Base-by-base conservation (phyloP, 2,797 vertebrate species). In the Galaxias olidus region DNA sequence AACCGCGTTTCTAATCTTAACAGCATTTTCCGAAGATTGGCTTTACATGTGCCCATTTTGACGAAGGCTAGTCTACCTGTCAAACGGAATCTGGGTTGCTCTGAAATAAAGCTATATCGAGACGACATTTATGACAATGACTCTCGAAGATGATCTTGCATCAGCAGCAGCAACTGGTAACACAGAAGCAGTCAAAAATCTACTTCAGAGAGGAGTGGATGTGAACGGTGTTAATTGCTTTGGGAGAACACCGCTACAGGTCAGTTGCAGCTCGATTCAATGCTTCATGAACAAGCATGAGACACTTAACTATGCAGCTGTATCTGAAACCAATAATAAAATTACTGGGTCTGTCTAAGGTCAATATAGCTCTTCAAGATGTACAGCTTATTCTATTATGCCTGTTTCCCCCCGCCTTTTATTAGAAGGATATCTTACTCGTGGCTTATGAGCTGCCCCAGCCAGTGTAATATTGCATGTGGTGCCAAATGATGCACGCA, bases 201-300 rank as follows among this genome's bases (percentile, higher is more conserved):
- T 92, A 1, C 84, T 93, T 40, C 62, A 1, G 60, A 61, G 17
- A 19, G 90, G 87, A 40, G 90, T 82, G 0, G 8, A 79, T 20
- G 84, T 87, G 17, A 92, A 93, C 83, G 81, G 79, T 0, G 4
- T 30, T 0, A 93, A 93, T 72, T 0, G 68, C 8, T 90, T 88
- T 5, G 88, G 89, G 56, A 81, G 77, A 5, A 89, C 85, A 58
- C 82, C 92, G 59, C 53, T 93, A 0, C 92, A 93, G 92, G 92
- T 93, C 83, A 76, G 66, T 78, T 8, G 40, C n/a, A 14, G 30
- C 30, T 30, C 30, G 2, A 30, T 30, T 30, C 30, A 3, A 30
- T 2, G 30, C 30, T 30, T 2, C 30, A 30, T 30, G 30, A 30
- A 30, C 30, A 6, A 30, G 30, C 30, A 30, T 30, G 30, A 30